A percentile compares a stretch with the other conserved stretches of the same genome.
These are phyloP conservation scores for Choristoneura fumiferana DNA, from an alignment of 1,140 invertebrate genomes.

Conservation along the genomic window DNA sequence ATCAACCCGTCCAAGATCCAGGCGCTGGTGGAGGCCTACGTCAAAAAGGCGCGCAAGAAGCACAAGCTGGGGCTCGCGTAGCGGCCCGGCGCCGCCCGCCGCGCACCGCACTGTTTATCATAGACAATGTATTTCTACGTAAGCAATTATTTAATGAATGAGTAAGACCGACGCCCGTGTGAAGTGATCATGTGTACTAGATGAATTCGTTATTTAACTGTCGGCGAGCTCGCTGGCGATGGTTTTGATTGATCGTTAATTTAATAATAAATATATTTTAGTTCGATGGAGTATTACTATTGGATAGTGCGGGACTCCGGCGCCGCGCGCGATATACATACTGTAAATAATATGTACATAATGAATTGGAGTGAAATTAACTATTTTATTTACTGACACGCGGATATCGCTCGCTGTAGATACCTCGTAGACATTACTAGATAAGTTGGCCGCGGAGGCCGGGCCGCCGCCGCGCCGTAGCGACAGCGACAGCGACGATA, in stretches of 20 bases:
- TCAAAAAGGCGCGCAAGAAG: conserved; percentile 90
- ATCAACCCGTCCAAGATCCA: conserved; percentile 98
- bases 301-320: conserved; percentile 11
- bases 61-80: conserved; percentile 66
- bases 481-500: not conserved
- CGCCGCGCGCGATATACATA: conserved; percentile 18
- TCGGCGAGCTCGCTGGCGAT: not conserved
- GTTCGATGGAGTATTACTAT: conserved; percentile 18
- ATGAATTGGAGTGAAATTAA: conserved; percentile 11
- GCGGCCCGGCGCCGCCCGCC: too few relatives aligned
- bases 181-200: conserved; percentile 16
- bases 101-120: too few relatives aligned
- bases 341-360: conserved; percentile 18
- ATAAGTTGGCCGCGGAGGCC: too few relatives aligned
- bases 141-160: too few relatives aligned
- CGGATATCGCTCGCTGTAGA: conserved; percentile 1
- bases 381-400: conserved; percentile 17
- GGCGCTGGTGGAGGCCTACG: conserved; percentile 95
- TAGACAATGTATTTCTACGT: too few relatives aligned
- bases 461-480: too few relatives aligned
- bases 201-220: conserved; percentile 19
- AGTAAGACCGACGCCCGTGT: conserved; percentile 9
- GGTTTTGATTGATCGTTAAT: conserved; percentile 16
- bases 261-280: conserved; percentile 21
- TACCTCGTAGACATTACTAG: conserved; percentile 15